Evolutionary conservation across 92 coral and sea anemone species (phyloP).

Genomic region (Paramuricea clavata): DNA sequence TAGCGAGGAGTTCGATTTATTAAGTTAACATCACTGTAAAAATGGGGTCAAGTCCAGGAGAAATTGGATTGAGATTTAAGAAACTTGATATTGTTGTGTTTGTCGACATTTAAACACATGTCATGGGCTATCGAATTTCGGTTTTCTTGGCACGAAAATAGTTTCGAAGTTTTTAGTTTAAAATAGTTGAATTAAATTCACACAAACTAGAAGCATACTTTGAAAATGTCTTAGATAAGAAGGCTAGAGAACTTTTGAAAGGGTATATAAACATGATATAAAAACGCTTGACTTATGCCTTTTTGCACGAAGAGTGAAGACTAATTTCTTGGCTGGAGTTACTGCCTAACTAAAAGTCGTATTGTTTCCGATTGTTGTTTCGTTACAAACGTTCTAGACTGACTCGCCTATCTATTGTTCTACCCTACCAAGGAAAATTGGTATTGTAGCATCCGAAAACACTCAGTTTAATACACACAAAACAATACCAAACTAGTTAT

Average conservation of each 20-base stretch:
- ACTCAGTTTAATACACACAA: background rate
- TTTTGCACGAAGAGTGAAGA: too few relatives aligned
- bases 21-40: too few relatives aligned
- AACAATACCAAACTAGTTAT: too few relatives aligned
- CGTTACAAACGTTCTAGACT: background rate
- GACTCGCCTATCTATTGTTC: background rate
- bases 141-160: background rate
- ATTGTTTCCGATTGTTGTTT: background rate
- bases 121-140: slow-evolving; percentile 7
- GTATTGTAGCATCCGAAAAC: background rate
- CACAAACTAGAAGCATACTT: background rate
- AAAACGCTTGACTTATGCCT: background rate
- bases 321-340: too few relatives aligned
- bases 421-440: background rate
- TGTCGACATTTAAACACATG: background rate
- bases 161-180: background rate
- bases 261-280: background rate
- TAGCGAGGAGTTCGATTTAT: too few relatives aligned
- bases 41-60: too few relatives aligned
- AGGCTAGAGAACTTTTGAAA: background rate
- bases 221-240: background rate
- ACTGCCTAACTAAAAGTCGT: too few relatives aligned
- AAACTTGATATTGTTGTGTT: background rate
- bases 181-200: background rate
- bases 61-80: too few relatives aligned